phyloP scores from a whole-genome alignment of 2,797 vertebrate genomes.

The Danio tinwini region DNA sequence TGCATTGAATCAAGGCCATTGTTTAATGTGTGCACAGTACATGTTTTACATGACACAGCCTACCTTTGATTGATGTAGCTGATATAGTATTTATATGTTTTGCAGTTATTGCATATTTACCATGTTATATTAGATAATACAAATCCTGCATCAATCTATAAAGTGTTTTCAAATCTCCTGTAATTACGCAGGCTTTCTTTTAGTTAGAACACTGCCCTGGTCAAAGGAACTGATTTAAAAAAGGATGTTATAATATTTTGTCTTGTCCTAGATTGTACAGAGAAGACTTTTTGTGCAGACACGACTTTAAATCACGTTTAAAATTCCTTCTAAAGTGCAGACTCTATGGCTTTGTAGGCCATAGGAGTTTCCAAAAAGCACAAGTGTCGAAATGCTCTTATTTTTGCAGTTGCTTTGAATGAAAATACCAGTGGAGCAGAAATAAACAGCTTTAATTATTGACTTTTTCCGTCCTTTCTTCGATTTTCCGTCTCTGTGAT shows the following conservation, averaged over 20 bases:
- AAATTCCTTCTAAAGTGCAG: neutral
- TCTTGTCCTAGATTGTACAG: neutral
- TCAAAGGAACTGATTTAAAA: neutral
- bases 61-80: neutral
- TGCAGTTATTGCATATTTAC: neutral
- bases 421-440: too few relatives aligned
- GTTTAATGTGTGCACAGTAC: neutral
- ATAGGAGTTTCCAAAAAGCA: neutral
- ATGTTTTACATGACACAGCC: neutral
- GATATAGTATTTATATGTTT: neutral
- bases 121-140: neutral
- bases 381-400: neutral
- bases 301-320: constrained; percentile 7
- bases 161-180: neutral
- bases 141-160: too few relatives aligned
- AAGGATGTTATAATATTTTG: neutral
- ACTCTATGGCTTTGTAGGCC: neutral
- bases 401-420: neutral
- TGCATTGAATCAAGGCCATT: neutral
- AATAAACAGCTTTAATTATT: neutral
- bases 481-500: neutral
- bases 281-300: constrained; percentile 1
- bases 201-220: neutral
- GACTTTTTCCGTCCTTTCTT: neutral
- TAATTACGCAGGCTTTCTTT: neutral